Evolutionary conservation across 2,797 vertebrate species (phyloP), one percentile per base, ranked within the genome.

Genomic region (Prionace glauca): DNA sequence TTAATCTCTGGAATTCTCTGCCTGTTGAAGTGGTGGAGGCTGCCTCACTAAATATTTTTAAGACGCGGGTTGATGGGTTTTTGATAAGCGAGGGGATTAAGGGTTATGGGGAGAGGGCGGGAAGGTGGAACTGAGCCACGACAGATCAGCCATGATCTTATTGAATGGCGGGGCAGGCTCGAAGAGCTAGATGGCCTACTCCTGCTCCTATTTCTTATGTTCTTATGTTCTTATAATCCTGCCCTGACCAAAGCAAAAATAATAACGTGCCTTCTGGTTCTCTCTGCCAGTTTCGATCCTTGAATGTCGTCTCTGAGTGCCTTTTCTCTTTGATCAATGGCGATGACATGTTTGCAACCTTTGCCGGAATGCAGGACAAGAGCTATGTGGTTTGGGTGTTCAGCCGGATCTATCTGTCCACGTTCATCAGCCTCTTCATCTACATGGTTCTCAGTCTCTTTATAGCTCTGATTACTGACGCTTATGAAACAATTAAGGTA

Each of bases 401-500:
- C 97, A 99, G 99, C 97, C 98, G 98, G 72, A 96, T 99, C 95
- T 99, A 99, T 96, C 98, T 99, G 96, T 99, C 99, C 97, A 98
- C 98, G 50, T 99, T 99, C 97, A 99, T 99, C 97, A 98, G 98
- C 71, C 97, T 99, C 96, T 99, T 99, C 96, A 98, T 99, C 96
- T 99, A 99, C 96, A 99, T 99, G 99, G 98, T 99, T 95, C 98
- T 99, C 96, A 99, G 99, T 96, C 98, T 99, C 91, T 99, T 99
- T 97, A 99, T 99, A 36, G 98, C 98, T 20, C 97, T 99, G 65
- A 99, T 99, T 96, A 99, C 98, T 0, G 99, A 99, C 96, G 99
- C 99, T 0, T 99, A 99, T 14, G 99, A 99, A 97, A 99, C 98
- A 32, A 98, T 99, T 96, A 99, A 99, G 98, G 99, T 99, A 96